A percentile compares a stretch with the other conserved stretches of the same genome.
Evolutionary conservation across 2,888 invertebrate species (phyloP).

Genomic region (Cheilosia urbana): DNA sequence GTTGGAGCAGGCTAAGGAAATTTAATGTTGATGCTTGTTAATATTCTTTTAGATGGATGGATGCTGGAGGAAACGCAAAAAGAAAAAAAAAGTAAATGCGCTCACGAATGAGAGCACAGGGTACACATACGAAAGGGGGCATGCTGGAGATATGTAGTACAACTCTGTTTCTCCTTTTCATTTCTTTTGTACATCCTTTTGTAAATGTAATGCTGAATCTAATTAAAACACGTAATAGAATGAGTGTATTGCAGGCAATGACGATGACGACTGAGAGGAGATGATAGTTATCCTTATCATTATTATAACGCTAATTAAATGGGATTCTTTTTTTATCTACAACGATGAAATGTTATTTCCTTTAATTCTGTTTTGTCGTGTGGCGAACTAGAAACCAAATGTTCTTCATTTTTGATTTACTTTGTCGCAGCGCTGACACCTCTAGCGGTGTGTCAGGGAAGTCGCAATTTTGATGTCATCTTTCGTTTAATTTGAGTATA

Average conservation of each 20-base stretch:
- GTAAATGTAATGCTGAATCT: constrained; percentile 54
- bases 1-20: constrained; percentile 54
- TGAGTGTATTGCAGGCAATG: constrained; percentile 7
- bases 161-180: constrained; percentile 32
- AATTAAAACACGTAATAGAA: constrained; percentile 64
- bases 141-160: constrained; percentile 1
- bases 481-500: constrained; percentile 37
- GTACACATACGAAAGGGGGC: constrained; percentile 28
- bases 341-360: not conserved
- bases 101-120: constrained; percentile 45
- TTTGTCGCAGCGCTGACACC: not conserved
- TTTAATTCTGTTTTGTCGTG: not conserved
- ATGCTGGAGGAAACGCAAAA: constrained; percentile 46
- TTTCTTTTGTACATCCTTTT: constrained; percentile 45
- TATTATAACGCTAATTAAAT: not conserved
- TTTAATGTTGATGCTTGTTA: constrained; percentile 73
- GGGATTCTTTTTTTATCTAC: not conserved
- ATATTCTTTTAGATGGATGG: constrained; percentile 70
- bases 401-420: not conserved
- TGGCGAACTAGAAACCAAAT: not conserved
- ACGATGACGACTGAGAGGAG: constrained; percentile 11
- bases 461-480: constrained; percentile 10
- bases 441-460: not conserved
- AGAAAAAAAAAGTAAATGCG: constrained; percentile 21
- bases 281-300: constrained; percentile 19